Evolutionary conservation across 2,888 invertebrate species (phyloP).

Genomic region (Caenorhabditis auriculariae): DNA sequence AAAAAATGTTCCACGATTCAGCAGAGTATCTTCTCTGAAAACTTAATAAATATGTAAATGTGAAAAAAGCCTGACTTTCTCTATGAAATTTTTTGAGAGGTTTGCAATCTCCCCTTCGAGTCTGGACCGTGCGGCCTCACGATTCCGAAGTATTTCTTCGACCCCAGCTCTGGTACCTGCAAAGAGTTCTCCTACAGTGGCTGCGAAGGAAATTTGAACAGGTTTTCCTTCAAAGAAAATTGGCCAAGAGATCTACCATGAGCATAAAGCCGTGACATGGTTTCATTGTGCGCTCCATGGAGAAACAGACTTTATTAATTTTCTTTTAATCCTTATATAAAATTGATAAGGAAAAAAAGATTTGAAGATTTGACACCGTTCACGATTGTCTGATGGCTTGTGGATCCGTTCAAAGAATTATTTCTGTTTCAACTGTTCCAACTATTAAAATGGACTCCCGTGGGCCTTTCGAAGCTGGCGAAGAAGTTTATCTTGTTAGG

Average conservation of each 20-base stretch:
- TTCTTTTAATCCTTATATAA: too few relatives aligned
- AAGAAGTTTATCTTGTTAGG: constrained; percentile 6
- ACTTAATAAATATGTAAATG: too few relatives aligned
- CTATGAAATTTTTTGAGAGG: constrained; percentile 17
- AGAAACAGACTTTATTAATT: too few relatives aligned
- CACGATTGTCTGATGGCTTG: constrained; percentile 30
- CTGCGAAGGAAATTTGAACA: constrained; percentile 53
- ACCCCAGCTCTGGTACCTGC: constrained; percentile 42
- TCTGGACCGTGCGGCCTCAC: constrained; percentile 43
- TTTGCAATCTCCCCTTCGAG: constrained; percentile 46
- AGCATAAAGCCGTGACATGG: too few relatives aligned
- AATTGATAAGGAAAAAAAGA: neutral
- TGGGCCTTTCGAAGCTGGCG: constrained; percentile 11
- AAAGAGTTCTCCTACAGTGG: constrained; percentile 53
- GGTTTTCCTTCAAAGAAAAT: neutral
- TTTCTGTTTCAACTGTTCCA: constrained; percentile 10
- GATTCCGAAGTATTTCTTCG: constrained; percentile 49
- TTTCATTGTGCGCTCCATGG: too few relatives aligned
- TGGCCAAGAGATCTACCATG: too few relatives aligned
- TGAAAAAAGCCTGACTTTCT: too few relatives aligned
- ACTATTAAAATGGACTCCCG: constrained; percentile 2
- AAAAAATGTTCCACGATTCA: too few relatives aligned
- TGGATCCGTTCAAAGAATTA: constrained; percentile 7
- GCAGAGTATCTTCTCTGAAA: too few relatives aligned
- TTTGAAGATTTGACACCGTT: constrained; percentile 33